phyloP scores from a whole-genome alignment of 2,797 vertebrate genomes.

The Callimico goeldii region DNA sequence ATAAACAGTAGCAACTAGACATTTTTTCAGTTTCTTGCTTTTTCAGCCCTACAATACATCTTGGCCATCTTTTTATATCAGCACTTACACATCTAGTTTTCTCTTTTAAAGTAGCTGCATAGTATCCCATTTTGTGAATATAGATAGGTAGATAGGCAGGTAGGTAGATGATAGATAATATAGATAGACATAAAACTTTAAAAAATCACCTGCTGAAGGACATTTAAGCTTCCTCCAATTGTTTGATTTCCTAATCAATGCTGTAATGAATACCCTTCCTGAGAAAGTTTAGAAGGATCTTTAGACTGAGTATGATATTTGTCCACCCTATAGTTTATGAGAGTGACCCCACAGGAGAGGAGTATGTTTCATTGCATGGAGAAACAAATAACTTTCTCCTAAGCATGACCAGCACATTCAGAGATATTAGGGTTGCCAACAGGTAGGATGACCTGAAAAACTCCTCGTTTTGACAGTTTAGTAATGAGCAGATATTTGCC shows the following conservation, averaged over 20 bases:
- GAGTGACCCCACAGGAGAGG: background rate
- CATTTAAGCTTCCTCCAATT: conserved; percentile 28
- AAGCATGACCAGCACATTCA: background rate
- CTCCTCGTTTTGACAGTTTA: background rate
- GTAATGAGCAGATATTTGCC: conserved; percentile 3
- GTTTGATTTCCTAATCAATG: conserved; percentile 11
- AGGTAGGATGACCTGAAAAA: background rate
- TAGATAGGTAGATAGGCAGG: background rate
- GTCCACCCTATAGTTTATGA: background rate
- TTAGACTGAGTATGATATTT: background rate
- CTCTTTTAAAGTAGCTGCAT: background rate
- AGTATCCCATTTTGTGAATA: background rate
- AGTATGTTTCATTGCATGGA: background rate
- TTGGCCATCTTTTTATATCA: conserved; percentile 23
- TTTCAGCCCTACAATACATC: background rate
- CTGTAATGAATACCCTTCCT: background rate
- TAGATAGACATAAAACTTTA: background rate
- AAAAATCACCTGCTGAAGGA: background rate
- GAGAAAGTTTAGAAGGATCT: conserved; percentile 24
- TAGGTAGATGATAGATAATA: background rate
- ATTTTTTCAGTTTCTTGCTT: conserved; percentile 23
- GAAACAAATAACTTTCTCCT: conserved; percentile 31
- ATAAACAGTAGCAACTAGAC: background rate
- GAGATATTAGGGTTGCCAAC: conserved; percentile 22
- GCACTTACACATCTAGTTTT: background rate